phyloP scores from a whole-genome alignment of 2,888 invertebrate species.

The Nemotelus pantherinus region DNA sequence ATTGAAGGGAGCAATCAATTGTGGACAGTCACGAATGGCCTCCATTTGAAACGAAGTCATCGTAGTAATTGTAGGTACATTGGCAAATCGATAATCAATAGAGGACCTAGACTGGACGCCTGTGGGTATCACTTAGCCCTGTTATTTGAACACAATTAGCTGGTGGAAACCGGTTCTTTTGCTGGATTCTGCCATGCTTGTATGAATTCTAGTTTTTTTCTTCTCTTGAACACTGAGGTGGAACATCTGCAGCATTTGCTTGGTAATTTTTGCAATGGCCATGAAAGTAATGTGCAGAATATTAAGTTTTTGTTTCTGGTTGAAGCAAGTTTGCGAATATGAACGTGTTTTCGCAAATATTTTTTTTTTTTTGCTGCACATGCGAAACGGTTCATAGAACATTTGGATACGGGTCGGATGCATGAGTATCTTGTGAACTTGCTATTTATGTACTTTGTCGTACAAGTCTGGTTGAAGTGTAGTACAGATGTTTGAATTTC shows the following conservation, averaged over 20 bases:
- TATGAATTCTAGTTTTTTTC: background rate
- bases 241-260: conserved; percentile 16
- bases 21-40: too few relatives aligned
- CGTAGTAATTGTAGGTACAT: conserved; percentile 18
- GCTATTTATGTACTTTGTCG: too few relatives aligned
- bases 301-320: background rate
- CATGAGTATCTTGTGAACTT: too few relatives aligned
- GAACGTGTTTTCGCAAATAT: too few relatives aligned
- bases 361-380: too few relatives aligned
- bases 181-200: background rate
- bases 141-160: conserved; percentile 14
- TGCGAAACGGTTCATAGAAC: too few relatives aligned
- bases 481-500: too few relatives aligned
- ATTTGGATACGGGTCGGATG: too few relatives aligned
- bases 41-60: conserved; percentile 3
- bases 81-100: conserved; percentile 13
- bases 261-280: conserved; percentile 4
- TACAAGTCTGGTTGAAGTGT: too few relatives aligned
- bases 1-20: too few relatives aligned
- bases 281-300: conserved; percentile 15
- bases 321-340: too few relatives aligned
- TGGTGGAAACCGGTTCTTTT: conserved; percentile 1
- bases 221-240: background rate
- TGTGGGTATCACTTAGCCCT: background rate
- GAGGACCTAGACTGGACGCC: conserved; percentile 7